These are phyloP conservation scores for Prionace glauca DNA, from an alignment of 2,797 vertebrate genomes.

Conservation along the genomic window DNA sequence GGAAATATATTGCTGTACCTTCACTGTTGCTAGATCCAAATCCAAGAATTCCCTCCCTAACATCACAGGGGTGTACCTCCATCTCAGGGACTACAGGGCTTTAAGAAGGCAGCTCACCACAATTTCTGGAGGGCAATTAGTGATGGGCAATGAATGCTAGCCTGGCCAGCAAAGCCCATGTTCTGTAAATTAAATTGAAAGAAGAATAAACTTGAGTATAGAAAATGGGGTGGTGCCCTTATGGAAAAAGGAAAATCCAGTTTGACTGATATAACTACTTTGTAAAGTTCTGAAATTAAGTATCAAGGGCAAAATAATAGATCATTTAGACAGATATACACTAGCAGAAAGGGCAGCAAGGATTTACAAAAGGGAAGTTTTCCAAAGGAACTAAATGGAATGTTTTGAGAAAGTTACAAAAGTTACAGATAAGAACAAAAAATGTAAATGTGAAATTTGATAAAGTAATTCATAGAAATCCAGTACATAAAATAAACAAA, in stretches of 20 bases:
- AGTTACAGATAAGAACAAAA: background rate
- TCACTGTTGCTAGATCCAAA: too few species aligned
- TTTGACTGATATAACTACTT: background rate
- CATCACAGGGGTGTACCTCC: too few species aligned
- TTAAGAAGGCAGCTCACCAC: too few species aligned
- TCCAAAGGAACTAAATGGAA: background rate
- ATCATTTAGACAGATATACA: background rate
- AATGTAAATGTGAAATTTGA: background rate
- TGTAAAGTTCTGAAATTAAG: background rate
- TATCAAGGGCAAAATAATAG: background rate
- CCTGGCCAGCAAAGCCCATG: too few species aligned
- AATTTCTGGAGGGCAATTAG: too few species aligned
- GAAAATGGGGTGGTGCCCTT: background rate
- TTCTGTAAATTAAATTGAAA: too few species aligned
- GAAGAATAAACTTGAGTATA: background rate
- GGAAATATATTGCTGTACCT: too few species aligned
- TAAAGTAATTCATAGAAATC: background rate
- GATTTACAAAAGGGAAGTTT: background rate
- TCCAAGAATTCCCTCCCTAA: too few species aligned
- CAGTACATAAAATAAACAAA: background rate
- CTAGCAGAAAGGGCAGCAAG: background rate
- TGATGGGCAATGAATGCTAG: too few species aligned
- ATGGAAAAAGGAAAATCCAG: background rate
- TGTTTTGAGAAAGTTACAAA: background rate
- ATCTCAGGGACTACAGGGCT: too few species aligned